Conservation (phyloP, 2,113 vertebrate genomes). For the Azemiops feae region DNA sequence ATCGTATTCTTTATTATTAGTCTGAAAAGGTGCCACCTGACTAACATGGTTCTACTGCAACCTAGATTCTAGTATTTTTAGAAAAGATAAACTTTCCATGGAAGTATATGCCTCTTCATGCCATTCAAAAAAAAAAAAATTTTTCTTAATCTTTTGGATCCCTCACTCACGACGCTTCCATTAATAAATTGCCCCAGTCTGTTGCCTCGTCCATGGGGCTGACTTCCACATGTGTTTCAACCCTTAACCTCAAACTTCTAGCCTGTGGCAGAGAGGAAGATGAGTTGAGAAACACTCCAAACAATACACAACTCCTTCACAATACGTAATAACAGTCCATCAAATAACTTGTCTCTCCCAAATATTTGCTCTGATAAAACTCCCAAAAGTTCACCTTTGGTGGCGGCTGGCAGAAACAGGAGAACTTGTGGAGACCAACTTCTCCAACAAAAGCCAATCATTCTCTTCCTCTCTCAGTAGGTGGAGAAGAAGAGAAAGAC, state of each 20-base stretch:
- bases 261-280: neutral
- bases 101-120: neutral
- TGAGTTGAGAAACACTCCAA: neutral
- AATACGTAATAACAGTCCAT: neutral
- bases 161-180: neutral
- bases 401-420: neutral
- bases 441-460: neutral
- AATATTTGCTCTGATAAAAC: conserved; percentile 5
- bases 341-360: neutral
- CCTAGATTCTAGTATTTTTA: neutral
- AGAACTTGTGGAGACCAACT: neutral
- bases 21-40: neutral
- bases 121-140: no score
- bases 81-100: neutral
- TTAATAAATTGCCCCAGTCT: neutral
- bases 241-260: neutral
- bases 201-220: neutral
- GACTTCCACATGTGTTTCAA: neutral
- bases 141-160: neutral
- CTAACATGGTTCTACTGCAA: neutral
- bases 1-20: neutral
- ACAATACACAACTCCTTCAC: neutral
- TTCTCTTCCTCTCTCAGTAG: conserved; percentile 2
- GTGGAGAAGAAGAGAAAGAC: neutral
- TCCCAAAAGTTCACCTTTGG: conserved; percentile 5